A percentile compares a stretch with the other conserved stretches of the same genome.
Evolutionary conservation across 2,113 vertebrate genomes (phyloP).

Genomic region (Thinocorus orbignyianus): DNA sequence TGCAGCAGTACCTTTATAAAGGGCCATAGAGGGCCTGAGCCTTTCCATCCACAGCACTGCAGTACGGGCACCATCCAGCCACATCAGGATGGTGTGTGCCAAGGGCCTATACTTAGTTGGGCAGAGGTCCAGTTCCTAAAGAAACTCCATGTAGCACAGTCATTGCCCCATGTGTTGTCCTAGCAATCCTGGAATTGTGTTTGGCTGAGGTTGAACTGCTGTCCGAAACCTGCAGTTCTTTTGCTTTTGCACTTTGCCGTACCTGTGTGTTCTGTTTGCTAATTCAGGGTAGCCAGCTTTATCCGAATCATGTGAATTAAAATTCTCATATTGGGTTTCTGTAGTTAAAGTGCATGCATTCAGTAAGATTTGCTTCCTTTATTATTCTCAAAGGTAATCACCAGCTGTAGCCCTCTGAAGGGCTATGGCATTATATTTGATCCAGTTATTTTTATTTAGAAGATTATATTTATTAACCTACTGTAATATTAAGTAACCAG

Average conservation of each 20-base stretch:
- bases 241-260: background rate
- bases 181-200: accelerated
- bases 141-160: background rate
- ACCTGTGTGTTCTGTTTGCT: background rate
- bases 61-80: background rate
- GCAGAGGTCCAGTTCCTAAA: background rate
- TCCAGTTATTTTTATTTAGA: slow-evolving; percentile 19
- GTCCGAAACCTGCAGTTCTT: background rate
- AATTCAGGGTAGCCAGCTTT: background rate
- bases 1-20: background rate
- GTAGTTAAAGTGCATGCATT: background rate
- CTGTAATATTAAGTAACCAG: background rate
- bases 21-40: background rate
- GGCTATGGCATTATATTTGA: background rate
- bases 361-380: background rate
- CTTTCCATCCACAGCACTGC: background rate
- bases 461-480: background rate
- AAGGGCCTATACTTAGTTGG: accelerated
- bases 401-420: background rate
- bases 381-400: background rate
- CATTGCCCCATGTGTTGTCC: background rate
- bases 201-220: background rate
- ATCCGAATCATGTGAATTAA: background rate
- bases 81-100: background rate
- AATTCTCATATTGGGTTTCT: background rate